These are phyloP conservation scores for Rhinolophus ferrumequinum DNA, from an alignment of 2,113 vertebrate species.

Conservation along the genomic window DNA sequence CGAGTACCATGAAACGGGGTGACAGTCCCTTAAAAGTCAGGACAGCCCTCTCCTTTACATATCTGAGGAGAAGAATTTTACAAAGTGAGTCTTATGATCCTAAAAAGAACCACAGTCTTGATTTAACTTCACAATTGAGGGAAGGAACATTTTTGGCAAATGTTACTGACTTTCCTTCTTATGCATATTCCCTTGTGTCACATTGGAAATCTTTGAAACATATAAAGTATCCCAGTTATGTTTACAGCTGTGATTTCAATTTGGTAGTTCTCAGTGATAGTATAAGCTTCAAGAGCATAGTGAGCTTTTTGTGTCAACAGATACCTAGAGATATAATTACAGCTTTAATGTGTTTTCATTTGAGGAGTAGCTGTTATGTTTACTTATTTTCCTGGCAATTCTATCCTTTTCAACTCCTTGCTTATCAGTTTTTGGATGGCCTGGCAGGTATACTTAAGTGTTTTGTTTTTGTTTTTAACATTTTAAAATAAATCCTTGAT, in stretches of 20 bases:
- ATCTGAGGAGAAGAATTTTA: constrained; percentile 47
- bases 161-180: constrained; percentile 48
- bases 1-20: not conserved
- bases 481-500: constrained; percentile 63
- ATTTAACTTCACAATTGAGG: constrained; percentile 52
- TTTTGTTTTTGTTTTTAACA: not conserved
- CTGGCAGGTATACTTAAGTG: constrained; percentile 26
- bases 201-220: constrained; percentile 37
- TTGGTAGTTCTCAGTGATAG: constrained; percentile 50
- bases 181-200: constrained; percentile 11
- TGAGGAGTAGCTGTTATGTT: constrained; percentile 51
- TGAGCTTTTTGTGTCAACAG: constrained; percentile 50
- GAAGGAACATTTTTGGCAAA: constrained; percentile 63
- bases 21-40: constrained; percentile 9
- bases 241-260: constrained; percentile 60
- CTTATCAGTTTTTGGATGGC: constrained; percentile 64
- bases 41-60: constrained; percentile 8
- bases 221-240: constrained; percentile 36
- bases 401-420: constrained; percentile 49
- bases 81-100: constrained; percentile 28
- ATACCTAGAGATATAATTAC: constrained; percentile 61
- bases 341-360: constrained; percentile 57
- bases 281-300: constrained; percentile 45
- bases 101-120: constrained; percentile 52
- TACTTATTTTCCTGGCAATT: constrained; percentile 61